Evolutionary conservation across 2,113 vertebrate species (phyloP).

Genomic region (Pygathrix nemaeus): DNA sequence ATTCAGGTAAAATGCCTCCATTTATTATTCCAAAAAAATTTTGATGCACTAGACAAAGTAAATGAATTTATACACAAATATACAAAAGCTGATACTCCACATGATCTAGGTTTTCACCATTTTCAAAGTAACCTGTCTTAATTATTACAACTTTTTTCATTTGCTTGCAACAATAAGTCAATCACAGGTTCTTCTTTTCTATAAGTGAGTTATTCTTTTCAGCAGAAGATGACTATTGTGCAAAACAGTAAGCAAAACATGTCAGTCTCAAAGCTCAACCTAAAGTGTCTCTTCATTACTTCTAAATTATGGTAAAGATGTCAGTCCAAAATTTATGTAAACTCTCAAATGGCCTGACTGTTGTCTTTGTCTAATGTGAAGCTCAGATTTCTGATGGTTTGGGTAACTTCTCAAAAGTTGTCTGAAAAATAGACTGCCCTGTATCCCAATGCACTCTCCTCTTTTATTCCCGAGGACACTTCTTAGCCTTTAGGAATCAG

Average conservation of each 20-base stretch:
- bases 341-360: background rate
- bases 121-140: constrained; percentile 76
- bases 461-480: background rate
- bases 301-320: background rate
- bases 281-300: constrained; percentile 10
- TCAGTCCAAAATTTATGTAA: background rate
- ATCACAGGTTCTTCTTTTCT: constrained; percentile 71
- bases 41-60: constrained; percentile 72
- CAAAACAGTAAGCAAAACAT: constrained; percentile 57
- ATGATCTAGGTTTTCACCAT: constrained; percentile 59
- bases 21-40: constrained; percentile 78
- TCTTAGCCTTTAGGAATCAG: background rate
- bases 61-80: constrained; percentile 61
- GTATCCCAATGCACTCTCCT: background rate
- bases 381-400: background rate
- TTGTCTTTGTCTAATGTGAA: background rate
- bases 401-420: background rate
- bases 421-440: background rate
- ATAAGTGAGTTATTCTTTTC: constrained; percentile 65
- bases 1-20: constrained; percentile 79
- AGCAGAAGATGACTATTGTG: constrained; percentile 31
- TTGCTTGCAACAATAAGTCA: constrained; percentile 76
- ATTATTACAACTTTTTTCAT: constrained; percentile 71
- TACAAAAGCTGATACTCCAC: constrained; percentile 67
- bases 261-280: constrained; percentile 61